A percentile compares a stretch with the other conserved stretches of the same genome.
These are phyloP conservation scores for Drosophila siamana DNA, from an alignment of 2,888 invertebrate species.

Conservation along the genomic window DNA sequence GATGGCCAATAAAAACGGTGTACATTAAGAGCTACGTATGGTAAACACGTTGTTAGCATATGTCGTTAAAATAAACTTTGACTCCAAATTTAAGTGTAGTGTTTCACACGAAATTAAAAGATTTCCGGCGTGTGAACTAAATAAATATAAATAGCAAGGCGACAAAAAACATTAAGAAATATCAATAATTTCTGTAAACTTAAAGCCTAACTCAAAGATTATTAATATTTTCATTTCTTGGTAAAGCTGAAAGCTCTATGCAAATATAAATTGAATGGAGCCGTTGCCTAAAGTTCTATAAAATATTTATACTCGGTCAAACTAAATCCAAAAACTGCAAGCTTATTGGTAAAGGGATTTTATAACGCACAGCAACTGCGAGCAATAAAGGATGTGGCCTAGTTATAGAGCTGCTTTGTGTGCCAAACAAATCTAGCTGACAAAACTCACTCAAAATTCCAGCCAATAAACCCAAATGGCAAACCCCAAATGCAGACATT, in stretches of 20 bases:
- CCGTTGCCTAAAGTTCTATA: background rate
- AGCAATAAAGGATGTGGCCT: conserved; percentile 35
- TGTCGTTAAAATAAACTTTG: conserved; percentile 43
- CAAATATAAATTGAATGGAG: background rate
- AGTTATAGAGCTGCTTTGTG: conserved; percentile 33
- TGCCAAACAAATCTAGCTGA: conserved; percentile 41
- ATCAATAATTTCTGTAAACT: too few species aligned
- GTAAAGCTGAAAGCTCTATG: background rate
- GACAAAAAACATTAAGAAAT: too few species aligned
- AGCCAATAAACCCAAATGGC: conserved; percentile 62
- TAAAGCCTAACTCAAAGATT: too few species aligned
- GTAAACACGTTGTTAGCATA: conserved; percentile 62
- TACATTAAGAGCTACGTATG: conserved; percentile 55
- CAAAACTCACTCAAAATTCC: conserved; percentile 54
- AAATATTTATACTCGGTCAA: conserved; percentile 27
- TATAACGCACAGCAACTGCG: conserved; percentile 9
- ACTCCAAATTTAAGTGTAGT: conserved; percentile 10
- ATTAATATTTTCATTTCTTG: background rate
- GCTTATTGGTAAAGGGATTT: conserved; percentile 24
- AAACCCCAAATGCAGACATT: conserved; percentile 68
- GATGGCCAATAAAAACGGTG: conserved; percentile 54
- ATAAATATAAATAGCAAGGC: background rate
- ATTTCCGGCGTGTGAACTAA: background rate
- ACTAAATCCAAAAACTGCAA: conserved; percentile 6
- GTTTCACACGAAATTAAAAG: background rate